Percentiles rank a stretch among this genome's conserved stretches.
Evolutionary conservation across 2,888 invertebrate genomes (phyloP).

Genomic region (Drosophila limbata): DNA sequence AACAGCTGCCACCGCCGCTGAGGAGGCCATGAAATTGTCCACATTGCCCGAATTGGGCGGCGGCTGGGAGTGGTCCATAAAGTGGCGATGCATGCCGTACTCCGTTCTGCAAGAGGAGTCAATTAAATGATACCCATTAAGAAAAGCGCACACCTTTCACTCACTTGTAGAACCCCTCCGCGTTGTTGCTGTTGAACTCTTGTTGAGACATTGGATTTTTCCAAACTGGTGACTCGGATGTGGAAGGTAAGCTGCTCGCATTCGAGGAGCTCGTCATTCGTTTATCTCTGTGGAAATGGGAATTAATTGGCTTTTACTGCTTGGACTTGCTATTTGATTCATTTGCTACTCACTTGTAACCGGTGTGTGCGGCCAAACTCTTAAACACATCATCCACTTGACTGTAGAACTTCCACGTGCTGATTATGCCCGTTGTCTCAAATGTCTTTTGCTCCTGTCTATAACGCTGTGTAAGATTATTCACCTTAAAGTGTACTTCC

Average conservation of each 20-base stretch:
- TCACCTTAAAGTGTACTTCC: slow-evolving; percentile 85
- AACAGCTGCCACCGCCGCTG: slow-evolving; percentile 84
- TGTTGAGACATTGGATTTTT: slow-evolving; percentile 85
- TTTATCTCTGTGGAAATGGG: slow-evolving; percentile 77
- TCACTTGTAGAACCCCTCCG: slow-evolving; percentile 85
- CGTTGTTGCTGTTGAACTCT: slow-evolving; percentile 84
- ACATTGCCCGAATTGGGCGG: slow-evolving; percentile 82
- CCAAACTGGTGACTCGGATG: slow-evolving; percentile 85
- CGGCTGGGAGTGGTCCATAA: slow-evolving; percentile 84
- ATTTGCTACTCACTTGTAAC: slow-evolving; percentile 73
- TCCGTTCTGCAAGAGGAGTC: slow-evolving; percentile 75
- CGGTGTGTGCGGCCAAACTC: slow-evolving; percentile 83
- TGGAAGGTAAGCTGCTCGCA: slow-evolving; percentile 84
- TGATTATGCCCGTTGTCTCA: slow-evolving; percentile 84
- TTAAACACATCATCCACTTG: slow-evolving; percentile 85
- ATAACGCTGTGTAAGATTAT: slow-evolving; percentile 84
- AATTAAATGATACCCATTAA: background rate
- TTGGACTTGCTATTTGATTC: background rate
- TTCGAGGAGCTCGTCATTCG: slow-evolving; percentile 84
- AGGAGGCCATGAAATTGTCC: slow-evolving; percentile 84
- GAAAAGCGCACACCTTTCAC: background rate
- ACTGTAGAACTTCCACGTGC: slow-evolving; percentile 85
- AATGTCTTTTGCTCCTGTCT: slow-evolving; percentile 84
- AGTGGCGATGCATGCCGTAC: slow-evolving; percentile 85
- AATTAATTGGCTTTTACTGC: background rate